Evolutionary conservation across 1,140 invertebrate species (phyloP), one percentile per base, ranked within the genome.

Genomic region (Drosophila trapezifrons): DNA sequence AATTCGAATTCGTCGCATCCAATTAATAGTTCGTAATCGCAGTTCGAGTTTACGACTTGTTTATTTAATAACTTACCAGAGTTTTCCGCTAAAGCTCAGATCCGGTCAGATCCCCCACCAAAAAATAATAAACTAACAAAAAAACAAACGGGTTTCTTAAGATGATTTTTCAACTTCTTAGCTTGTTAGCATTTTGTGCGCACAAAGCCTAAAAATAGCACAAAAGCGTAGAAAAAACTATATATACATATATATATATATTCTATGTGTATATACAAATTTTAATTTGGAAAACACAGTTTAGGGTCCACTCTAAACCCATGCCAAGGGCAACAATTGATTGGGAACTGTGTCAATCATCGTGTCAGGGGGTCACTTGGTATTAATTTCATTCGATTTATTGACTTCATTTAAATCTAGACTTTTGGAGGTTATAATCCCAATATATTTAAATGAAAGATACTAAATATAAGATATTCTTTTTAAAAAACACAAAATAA

Each of bases 41-140:
- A 57, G 35, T 80, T 64, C 40, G 57, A 37, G 35, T 78, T 85
- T 69, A 80, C 56, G 77, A 74, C 67, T 85, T 77, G 78, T 80
- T 85, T 85, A 80, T 78, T 85, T 67, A 67, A 86, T 47, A 75
- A 81, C 67, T 85, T 78, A 72, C 67, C 62, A 42, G 52, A 86
- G 65, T 85, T 85, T 85, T 85, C 82, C 81, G 82, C 62, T 54
- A 74, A 74, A 32, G 29, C 54, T 59, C 4, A 45, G 55, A 52
- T 56, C 62, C 72, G 72, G 52, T 66, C 71, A 66, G 49, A 52
- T 57, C 59, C 54, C 54, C 60, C 52, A 52, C 60, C n/a, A 60
- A 22, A 35, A 45, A 40, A 38, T 27, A 27, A 27, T 27, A 7
- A 27, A 29, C 8, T 8, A 32, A 32, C 10, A 20, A 27, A 10